Conservation (phyloP, 1,140 invertebrate species). For the Bradynema listronoti region DNA sequence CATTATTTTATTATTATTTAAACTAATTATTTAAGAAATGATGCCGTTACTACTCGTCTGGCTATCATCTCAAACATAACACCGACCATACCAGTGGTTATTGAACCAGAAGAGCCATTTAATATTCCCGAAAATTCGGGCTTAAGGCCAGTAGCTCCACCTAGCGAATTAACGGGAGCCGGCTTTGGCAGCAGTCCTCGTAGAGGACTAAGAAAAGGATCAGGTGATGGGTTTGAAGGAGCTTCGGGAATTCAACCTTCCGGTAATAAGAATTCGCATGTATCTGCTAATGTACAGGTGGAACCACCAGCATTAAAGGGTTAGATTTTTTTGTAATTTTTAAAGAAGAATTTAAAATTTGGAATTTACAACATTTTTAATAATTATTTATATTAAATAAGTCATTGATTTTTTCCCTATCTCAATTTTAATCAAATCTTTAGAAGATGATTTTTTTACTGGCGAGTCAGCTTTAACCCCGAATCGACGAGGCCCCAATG, state of each 20-base stretch:
- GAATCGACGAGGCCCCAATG: constrained; percentile 49
- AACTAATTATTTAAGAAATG: too few species aligned
- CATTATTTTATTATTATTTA: too few species aligned
- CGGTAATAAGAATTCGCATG: neutral
- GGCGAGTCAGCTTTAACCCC: constrained; percentile 53
- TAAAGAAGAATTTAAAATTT: constrained; percentile 6
- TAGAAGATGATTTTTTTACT: constrained; percentile 52
- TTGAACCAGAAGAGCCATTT: constrained; percentile 33
- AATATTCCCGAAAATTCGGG: constrained; percentile 57
- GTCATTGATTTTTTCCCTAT: constrained; percentile 9
- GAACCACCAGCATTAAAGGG: constrained; percentile 29
- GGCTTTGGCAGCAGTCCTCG: constrained; percentile 43
- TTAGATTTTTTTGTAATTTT: constrained; percentile 20
- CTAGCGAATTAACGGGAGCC: constrained; percentile 46
- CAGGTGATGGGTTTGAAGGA: constrained; percentile 22
- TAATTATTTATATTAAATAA: neutral
- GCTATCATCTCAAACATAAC: neutral
- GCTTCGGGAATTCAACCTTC: constrained; percentile 20
- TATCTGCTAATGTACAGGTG: constrained; percentile 11
- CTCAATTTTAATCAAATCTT: constrained; percentile 19
- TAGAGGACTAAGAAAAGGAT: constrained; percentile 27
- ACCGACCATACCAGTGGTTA: constrained; percentile 8
- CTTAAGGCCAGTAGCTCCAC: constrained; percentile 51
- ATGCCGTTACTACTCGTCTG: neutral
- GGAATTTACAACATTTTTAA: neutral